Conservation (phyloP, 2,113 vertebrate species). For the Anseranas semipalmata region DNA sequence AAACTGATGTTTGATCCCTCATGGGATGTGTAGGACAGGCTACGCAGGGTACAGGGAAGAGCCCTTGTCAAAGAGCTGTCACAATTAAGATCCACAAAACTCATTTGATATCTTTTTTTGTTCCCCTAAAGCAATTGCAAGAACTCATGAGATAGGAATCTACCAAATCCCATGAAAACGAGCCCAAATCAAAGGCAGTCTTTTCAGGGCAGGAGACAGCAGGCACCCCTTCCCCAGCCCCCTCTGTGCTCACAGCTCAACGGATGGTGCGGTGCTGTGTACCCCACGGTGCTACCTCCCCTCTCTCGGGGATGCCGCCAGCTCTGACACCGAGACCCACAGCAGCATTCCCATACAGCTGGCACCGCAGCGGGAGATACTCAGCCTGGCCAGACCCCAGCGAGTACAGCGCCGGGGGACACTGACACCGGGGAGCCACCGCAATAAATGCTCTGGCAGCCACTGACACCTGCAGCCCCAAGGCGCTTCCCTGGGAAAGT, state of each 20-base stretch:
- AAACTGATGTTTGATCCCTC: not conserved
- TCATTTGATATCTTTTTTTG: not conserved
- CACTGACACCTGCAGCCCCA: not conserved
- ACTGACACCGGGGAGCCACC: no score
- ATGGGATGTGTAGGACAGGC: fast-evolving
- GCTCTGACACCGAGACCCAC: not conserved
- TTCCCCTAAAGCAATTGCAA: not conserved
- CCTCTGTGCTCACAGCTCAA: fast-evolving
- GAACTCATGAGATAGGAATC: not conserved
- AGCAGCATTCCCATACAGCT: not conserved
- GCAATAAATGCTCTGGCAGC: not conserved
- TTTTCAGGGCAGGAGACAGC: not conserved
- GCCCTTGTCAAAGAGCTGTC: not conserved
- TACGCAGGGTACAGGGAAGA: fast-evolving
- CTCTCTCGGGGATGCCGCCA: not conserved
- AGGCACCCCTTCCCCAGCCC: not conserved
- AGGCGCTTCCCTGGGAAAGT: not conserved
- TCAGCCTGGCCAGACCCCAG: not conserved
- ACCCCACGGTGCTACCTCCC: not conserved
- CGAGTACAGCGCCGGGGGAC: not conserved
- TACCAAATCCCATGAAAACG: not conserved
- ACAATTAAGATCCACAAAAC: not conserved
- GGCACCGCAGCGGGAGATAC: not conserved
- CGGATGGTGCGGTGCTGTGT: not conserved
- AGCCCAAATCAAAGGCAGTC: not conserved